Conservation (phyloP, 1,140 invertebrate genomes). For the Nasonia giraulti region DNA sequence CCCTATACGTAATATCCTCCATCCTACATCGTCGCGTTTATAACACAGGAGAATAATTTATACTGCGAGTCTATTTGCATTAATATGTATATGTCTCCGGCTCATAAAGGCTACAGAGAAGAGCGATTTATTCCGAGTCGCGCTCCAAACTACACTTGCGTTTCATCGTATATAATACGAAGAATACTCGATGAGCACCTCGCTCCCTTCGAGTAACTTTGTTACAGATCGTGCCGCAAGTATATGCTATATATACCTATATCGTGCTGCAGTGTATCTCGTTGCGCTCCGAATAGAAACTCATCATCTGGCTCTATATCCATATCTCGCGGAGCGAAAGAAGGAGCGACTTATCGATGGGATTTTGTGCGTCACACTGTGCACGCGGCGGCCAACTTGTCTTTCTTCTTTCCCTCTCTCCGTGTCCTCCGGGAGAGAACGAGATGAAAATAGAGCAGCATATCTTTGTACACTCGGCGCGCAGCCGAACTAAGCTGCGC, state of each 20-base stretch:
- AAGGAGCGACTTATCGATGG: constrained; percentile 16
- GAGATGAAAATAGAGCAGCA: constrained; percentile 26
- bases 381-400: constrained; percentile 6
- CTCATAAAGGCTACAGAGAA: not conserved
- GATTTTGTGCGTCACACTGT: not conserved
- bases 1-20: not conserved
- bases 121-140: not conserved
- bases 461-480: constrained; percentile 33
- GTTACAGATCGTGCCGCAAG: not conserved
- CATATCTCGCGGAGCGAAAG: not conserved
- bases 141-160: too few species aligned
- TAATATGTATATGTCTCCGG: not conserved
- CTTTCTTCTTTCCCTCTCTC: not conserved
- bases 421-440: not conserved
- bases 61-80: not conserved
- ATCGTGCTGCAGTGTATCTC: too few species aligned
- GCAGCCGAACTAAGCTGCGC: constrained; percentile 22
- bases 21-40: not conserved
- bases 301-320: not conserved
- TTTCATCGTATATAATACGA: too few species aligned
- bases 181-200: too few species aligned
- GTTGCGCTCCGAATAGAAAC: not conserved
- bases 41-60: not conserved
- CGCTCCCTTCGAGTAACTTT: not conserved
- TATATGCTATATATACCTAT: not conserved